Conservation (phyloP, 1,140 invertebrate genomes). For the Sinella curviseta region DNA sequence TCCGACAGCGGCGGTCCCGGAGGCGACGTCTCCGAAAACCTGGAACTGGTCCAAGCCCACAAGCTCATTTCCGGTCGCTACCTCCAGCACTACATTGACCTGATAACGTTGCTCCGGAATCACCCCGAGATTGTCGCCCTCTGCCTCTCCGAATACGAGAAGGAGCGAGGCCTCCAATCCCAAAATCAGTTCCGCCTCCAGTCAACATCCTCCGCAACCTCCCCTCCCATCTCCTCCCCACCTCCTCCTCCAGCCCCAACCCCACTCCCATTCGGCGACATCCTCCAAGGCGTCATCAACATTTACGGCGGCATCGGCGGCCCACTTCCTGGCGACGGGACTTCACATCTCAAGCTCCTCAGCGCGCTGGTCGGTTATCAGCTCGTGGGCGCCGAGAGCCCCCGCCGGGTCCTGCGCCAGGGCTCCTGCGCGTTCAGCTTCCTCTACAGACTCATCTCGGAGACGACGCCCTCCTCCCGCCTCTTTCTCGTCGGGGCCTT, state of each 20-base stretch:
- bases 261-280: slow-evolving; percentile 29
- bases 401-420: slow-evolving; percentile 69
- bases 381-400: slow-evolving; percentile 49
- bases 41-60: slow-evolving; percentile 83
- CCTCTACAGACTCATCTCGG: slow-evolving; percentile 86
- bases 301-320: slow-evolving; percentile 47
- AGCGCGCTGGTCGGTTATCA: slow-evolving; percentile 50
- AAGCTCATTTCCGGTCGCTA: slow-evolving; percentile 73
- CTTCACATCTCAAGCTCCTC: slow-evolving; percentile 46
- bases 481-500: slow-evolving; percentile 90
- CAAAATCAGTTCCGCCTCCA: slow-evolving; percentile 12
- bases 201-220: not conserved
- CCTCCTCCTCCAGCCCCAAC: not conserved
- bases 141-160: slow-evolving; percentile 40
- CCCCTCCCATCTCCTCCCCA: not conserved
- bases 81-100: slow-evolving; percentile 43
- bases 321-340: slow-evolving; percentile 44
- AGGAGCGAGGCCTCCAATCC: slow-evolving; percentile 25
- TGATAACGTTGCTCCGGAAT: slow-evolving; percentile 45
- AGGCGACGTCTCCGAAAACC: slow-evolving; percentile 74
- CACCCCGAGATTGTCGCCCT: slow-evolving; percentile 46
- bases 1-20: slow-evolving; percentile 61
- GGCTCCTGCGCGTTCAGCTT: slow-evolving; percentile 84
- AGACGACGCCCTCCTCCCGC: slow-evolving; percentile 85
- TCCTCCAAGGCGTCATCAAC: slow-evolving; percentile 45